A percentile compares a stretch with the other conserved stretches of the same genome.
phyloP scores from a whole-genome alignment of 2,888 invertebrate species.

The Cephalotes varians region DNA sequence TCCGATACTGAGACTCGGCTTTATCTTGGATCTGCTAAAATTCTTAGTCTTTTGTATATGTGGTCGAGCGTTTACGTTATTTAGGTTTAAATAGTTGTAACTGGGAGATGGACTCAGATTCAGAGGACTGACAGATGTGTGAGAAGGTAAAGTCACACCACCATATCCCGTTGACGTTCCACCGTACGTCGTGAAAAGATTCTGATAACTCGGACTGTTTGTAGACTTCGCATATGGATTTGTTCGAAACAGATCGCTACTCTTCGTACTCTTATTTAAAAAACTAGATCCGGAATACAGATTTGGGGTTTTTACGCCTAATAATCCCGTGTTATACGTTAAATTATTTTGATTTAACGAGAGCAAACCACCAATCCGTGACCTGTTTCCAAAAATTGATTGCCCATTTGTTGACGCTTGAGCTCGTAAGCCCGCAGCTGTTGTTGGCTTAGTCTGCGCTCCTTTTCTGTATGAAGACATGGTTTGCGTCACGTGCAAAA shows the following conservation, averaged over 20 bases:
- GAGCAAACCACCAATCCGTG: conserved; percentile 81
- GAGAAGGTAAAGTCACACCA: conserved; percentile 89
- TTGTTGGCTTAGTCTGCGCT: conserved; percentile 83
- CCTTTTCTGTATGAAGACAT: conserved; percentile 85
- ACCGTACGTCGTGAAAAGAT: conserved; percentile 87
- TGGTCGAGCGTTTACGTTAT: conserved; percentile 71
- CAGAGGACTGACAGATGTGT: conserved; percentile 87
- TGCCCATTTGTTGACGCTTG: conserved; percentile 85
- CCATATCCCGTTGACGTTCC: conserved; percentile 90
- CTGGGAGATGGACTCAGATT: conserved; percentile 87
- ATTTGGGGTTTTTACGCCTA: conserved; percentile 78
- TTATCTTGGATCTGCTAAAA: conserved; percentile 80
- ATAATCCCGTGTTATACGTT: conserved; percentile 77
- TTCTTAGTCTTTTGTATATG: conserved; percentile 79
- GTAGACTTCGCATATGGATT: conserved; percentile 85
- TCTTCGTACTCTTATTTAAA: conserved; percentile 74
- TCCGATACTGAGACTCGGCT: conserved; percentile 76
- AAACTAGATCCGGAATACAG: conserved; percentile 74
- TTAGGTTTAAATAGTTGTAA: conserved; percentile 79
- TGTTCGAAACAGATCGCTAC: conserved; percentile 76
- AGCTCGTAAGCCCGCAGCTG: conserved; percentile 84
- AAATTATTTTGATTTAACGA: conserved; percentile 78
- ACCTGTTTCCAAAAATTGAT: conserved; percentile 84
- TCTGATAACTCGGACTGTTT: conserved; percentile 86
- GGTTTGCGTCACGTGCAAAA: conserved; percentile 52